Conservation (phyloP, 2,113 vertebrate species). For the Nestor notabilis region DNA sequence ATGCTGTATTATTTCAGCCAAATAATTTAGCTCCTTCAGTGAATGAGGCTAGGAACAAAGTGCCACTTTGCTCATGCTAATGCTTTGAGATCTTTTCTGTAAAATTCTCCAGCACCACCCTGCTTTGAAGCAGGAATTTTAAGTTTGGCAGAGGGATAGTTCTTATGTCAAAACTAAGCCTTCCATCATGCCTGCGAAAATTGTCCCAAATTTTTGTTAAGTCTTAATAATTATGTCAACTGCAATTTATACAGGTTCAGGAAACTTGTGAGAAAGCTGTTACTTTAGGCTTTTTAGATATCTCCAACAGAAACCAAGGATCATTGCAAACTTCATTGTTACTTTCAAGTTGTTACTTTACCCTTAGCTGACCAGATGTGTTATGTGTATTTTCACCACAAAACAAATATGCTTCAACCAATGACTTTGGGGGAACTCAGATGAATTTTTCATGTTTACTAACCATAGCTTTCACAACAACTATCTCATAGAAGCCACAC, state of each 20-base stretch:
- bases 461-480: not conserved
- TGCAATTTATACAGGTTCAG: not conserved
- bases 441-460: not conserved
- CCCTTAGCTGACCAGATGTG: not conserved
- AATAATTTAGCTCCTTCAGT: not conserved
- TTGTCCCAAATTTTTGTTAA: rapidly evolving
- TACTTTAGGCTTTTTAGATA: not conserved
- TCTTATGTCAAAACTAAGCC: not conserved
- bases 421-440: not conserved
- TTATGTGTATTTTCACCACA: not conserved
- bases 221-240: not conserved
- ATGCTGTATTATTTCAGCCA: not conserved
- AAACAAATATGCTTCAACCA: not conserved
- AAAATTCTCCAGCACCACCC: not conserved
- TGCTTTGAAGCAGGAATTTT: not conserved
- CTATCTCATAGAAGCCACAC: not conserved
- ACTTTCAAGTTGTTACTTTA: not conserved
- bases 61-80: not conserved
- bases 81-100: not conserved
- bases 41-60: not conserved
- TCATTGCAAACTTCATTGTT: not conserved
- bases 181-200: not conserved
- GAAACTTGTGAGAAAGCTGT: not conserved
- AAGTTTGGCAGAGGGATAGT: not conserved
- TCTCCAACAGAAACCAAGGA: not conserved